Evolutionary conservation across 2,113 vertebrate species (phyloP), one percentile per base, ranked within the genome.

Genomic region (Tragulus kanchil): DNA sequence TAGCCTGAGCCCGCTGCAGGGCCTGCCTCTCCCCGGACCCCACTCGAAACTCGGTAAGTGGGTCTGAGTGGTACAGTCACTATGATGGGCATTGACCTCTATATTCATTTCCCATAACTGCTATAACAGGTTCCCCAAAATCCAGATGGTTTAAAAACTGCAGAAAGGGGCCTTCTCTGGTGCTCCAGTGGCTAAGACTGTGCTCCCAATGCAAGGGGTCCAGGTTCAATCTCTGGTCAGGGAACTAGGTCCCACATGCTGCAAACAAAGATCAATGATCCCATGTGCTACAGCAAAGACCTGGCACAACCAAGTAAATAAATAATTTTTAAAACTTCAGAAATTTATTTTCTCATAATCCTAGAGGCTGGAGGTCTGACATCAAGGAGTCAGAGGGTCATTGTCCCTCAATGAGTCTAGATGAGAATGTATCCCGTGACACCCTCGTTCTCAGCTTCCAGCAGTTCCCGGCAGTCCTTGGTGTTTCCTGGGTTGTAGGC

Each of bases 81-180:
- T 9, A 1, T 42, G 67, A 36, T 75, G 4, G n/a, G 7, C 4
- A 3, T 28, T 4, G 0, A 8, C 8, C 19, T 16, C 25, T 62
- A 31, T 28, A 5, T 75, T 77, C 17, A 5, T 52, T 31, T 6
- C 23, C 23, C 3, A 15, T 11, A 11, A 36, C 58, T 48, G 64
- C 45, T 25, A 8, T 15, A 19, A 54, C 78, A 48, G 17, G 31
- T 48, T 31, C 25, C 79, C 78, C 36, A 26, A 16, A n/a, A 50
- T 42, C 58, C 3, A 1, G 52, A 31, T 21, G 52, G 52, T 64
- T 50, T 71, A 36, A 71, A 69, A 26, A 59, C 14, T 50, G 69
- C 54, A 84, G 79, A 83, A n/a, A 23, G 42, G 69, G 5, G 69
- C 42, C 42, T 13, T 73, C 69, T 21, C 69, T 45, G 36, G 21